Evolutionary conservation across 1,140 invertebrate species (phyloP), one percentile per base, ranked within the genome.

Genomic region (Lerema accius): DNA sequence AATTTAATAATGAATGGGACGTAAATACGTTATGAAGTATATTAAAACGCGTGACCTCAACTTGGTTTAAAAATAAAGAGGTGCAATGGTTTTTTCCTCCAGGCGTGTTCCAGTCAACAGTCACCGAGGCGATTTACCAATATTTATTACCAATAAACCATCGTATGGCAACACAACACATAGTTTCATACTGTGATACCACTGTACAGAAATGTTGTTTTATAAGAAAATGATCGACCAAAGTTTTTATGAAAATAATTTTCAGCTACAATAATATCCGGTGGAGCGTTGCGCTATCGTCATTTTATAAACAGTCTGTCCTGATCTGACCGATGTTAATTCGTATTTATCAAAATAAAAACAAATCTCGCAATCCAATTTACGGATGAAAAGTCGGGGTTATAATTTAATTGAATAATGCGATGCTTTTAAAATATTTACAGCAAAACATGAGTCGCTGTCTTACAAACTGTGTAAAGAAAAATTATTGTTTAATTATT

Each of bases 61-160:
- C 66, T 73, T 70, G 62, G 64, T 76, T 76, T 78, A 82, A 78
- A 83, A 83, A 83, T 78, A 83, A 80, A 80, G 69, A 74, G 70
- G 70, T 49, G 49, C 64, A 72, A 64, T 73, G 59, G 65, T 46
- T 75, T 74, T n/a, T 80, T 77, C 66, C 65, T 68, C 45, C 49
- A 75, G 65, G 71, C 32, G 66, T 49, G 58, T 61, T 59, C 67
- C 65, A 78, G 71, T 74, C 63, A 77, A 69, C 72, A 71, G 67
- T 76, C 72, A 80, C 71, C 80, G 80, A 23, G 19, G 2, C 19
- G 80, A 76, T 64, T 61, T 70, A 67, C 73, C 80, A 71, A 84
- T 86, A 84, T 84, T 88, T 83, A 88, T 79, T 79, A 72, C 65
- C 71, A 69, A 86, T 88, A 88, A 86, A 88, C 80, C 66, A 42